A percentile compares a stretch with the other conserved stretches of the same genome.
phyloP scores from a whole-genome alignment of 2,113 vertebrate species.

The Amia ocellicauda region DNA sequence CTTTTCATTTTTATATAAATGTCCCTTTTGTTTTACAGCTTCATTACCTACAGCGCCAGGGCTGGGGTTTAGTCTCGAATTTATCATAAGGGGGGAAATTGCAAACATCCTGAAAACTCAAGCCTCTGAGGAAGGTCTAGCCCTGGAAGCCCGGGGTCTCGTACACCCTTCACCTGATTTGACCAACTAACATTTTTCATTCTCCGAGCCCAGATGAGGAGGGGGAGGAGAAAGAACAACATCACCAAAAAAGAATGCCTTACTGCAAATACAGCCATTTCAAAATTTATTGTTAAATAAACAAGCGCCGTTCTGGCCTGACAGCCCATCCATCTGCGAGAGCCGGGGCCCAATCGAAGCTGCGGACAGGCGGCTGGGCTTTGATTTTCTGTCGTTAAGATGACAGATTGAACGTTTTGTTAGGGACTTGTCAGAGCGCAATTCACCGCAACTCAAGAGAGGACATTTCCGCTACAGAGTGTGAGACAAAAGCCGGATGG shows the following conservation, averaged over 20 bases:
- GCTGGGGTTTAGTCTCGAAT: slow-evolving; percentile 47
- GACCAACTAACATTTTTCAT: too few species aligned
- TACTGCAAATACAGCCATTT: slow-evolving; percentile 58
- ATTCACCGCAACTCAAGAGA: slow-evolving; percentile 42
- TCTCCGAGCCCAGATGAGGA: too few species aligned
- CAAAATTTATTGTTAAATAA: slow-evolving; percentile 68
- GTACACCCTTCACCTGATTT: too few species aligned
- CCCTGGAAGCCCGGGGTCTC: too few species aligned
- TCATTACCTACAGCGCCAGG: slow-evolving; percentile 39
- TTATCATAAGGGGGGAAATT: slow-evolving; percentile 54
- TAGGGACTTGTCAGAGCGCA: slow-evolving; percentile 44
- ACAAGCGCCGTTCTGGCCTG: slow-evolving; percentile 50
- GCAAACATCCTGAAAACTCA: slow-evolving; percentile 33
- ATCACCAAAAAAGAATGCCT: slow-evolving; percentile 39
- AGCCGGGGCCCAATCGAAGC: slow-evolving; percentile 46
- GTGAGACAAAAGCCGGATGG: neutral
- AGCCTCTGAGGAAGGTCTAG: too few species aligned
- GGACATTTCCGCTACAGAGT: slow-evolving; percentile 39
- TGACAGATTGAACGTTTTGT: slow-evolving; percentile 58
- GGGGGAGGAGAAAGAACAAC: slow-evolving; percentile 15
- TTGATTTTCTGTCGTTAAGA: slow-evolving; percentile 67
- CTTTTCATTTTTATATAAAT: slow-evolving; percentile 59
- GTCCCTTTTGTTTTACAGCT: slow-evolving; percentile 44
- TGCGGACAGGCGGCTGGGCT: slow-evolving; percentile 52
- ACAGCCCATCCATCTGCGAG: slow-evolving; percentile 60